Evolutionary conservation across 2,888 invertebrate species (phyloP), one percentile per base, ranked within the genome.

Genomic region (Gnatocerus cornutus): DNA sequence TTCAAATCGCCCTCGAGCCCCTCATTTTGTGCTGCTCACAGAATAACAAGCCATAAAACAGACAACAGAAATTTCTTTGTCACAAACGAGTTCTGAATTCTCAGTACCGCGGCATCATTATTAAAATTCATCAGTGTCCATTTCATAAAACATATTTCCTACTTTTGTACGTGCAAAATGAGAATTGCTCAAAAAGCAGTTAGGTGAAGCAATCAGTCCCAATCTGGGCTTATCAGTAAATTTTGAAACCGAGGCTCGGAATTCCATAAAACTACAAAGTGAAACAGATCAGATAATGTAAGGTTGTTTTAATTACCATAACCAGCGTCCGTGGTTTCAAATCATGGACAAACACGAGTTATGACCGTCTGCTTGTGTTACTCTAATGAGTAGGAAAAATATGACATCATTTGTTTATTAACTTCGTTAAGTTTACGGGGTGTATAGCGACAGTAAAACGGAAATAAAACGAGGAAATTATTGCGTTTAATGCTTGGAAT

Each of bases 401-500:
- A 41, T 58, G 56, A 58, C 56, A 58, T 58, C 56, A 58, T 12
- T 55, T 55, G 55, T 55, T 39, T 50, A 50, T 50, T 50, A 50
- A 30, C 29, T 50, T 21, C 50, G 12, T 50, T 50, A 50, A 50
- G 16, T 16, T 50, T n/a, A 50, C 16, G 37, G 10, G 27, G 9
- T 45, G 13, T 14, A 45, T 12, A 29, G 33, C 30, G 33, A 53
- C 27, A 14, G 53, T 53, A 56, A 56, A 56, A 56, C 30, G 50
- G 50, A 50, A 50, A 50, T 50, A 50, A 50, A 50, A 29, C 50
- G 5, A 10, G 30, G 13, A 50, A n/a, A 10, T 50, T 50, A 50
- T 21, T 5, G 48, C 48, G 9, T 50, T 50, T 29, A 27, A 29
- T 21, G 16, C 46, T 16, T n/a, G 46, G 16, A 46, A 46, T 46